Evolutionary conservation across 2,113 vertebrate genomes (phyloP).

Genomic region (Oncorhynchus nerka): DNA sequence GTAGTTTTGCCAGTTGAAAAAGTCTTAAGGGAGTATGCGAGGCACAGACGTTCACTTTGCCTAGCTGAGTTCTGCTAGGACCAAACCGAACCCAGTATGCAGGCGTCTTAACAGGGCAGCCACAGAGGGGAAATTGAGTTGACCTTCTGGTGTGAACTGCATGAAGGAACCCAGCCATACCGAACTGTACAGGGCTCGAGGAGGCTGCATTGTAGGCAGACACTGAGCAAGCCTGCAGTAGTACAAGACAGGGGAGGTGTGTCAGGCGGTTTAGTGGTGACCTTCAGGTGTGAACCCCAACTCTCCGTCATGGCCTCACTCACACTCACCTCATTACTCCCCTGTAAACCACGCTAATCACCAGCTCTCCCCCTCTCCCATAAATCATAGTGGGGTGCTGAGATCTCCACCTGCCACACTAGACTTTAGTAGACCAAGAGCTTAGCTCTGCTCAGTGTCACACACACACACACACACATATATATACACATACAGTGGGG

Average conservation of each 20-base stretch:
- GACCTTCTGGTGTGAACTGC: conserved; percentile 5
- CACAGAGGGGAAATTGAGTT: neutral
- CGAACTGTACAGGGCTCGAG: neutral
- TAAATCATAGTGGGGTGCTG: too few relatives aligned
- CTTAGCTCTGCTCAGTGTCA: too few relatives aligned
- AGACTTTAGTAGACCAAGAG: too few relatives aligned
- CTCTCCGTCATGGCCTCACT: conserved; percentile 13
- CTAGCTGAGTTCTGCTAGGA: too few relatives aligned
- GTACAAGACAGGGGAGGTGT: neutral
- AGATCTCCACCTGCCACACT: too few relatives aligned
- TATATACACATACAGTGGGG: too few relatives aligned
- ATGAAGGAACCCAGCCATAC: neutral
- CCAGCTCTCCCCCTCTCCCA: neutral
- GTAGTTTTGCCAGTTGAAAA: too few relatives aligned
- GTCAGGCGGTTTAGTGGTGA: conserved; percentile 19
- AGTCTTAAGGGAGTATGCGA: too few relatives aligned
- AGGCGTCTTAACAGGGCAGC: neutral
- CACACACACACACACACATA: conserved; percentile 5
- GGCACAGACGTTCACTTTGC: too few relatives aligned
- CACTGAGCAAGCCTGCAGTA: neutral
- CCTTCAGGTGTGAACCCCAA: conserved; percentile 60
- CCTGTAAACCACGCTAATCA: conserved; percentile 37
- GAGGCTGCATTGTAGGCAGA: neutral
- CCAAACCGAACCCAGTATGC: neutral
- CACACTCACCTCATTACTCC: conserved; percentile 26